A percentile compares a stretch with the other conserved stretches of the same genome.
Evolutionary conservation across 2,797 vertebrate species (phyloP).

Genomic region (Chelon labrosus): DNA sequence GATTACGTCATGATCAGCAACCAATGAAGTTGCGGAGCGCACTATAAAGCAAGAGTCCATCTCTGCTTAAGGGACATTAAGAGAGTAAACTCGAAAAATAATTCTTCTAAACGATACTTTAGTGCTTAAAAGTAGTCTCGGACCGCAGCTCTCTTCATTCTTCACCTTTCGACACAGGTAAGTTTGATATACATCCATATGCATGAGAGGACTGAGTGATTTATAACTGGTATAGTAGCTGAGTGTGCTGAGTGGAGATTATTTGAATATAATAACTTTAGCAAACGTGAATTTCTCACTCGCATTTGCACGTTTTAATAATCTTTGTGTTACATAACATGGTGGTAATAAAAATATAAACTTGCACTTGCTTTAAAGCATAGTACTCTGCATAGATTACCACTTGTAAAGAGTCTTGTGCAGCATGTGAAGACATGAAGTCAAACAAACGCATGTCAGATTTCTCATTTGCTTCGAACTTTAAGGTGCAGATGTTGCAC

Average conservation of each 20-base stretch:
- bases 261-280: slow-evolving; percentile 6
- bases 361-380: neutral
- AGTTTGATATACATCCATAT: slow-evolving; percentile 18
- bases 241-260: neutral
- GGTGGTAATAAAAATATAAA: neutral
- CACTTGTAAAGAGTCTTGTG: neutral
- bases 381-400: slow-evolving; percentile 1
- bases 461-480: slow-evolving; percentile 19
- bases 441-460: neutral
- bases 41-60: slow-evolving; percentile 81
- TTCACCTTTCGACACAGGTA: slow-evolving; percentile 55
- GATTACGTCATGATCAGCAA: slow-evolving; percentile 73
- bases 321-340: neutral
- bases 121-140: neutral
- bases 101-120: neutral
- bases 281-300: neutral
- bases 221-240: slow-evolving; percentile 15
- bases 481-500: slow-evolving; percentile 54
- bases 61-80: slow-evolving; percentile 59
- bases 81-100: slow-evolving; percentile 37
- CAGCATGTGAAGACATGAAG: neutral
- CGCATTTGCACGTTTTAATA: slow-evolving; percentile 17
- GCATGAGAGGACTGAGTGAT: neutral
- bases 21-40: slow-evolving; percentile 78
- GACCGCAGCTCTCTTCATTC: slow-evolving; percentile 9